Base-by-base conservation (phyloP, 2,797 vertebrate species). In the Enteromius radiatus region DNA sequence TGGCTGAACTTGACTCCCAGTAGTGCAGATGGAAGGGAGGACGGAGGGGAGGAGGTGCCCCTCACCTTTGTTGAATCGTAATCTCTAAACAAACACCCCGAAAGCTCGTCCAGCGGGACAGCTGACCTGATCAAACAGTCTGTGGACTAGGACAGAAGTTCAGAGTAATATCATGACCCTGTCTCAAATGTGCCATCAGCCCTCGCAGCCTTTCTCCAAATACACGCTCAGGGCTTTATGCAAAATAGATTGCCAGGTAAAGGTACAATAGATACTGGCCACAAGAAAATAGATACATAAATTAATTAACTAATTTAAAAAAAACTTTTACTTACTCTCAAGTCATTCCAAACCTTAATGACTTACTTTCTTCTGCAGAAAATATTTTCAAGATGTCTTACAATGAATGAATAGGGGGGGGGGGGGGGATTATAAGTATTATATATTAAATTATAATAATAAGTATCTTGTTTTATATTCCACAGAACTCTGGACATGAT, bases 1-100 rank as follows among this genome's bases (percentile, higher is more conserved):
- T 90, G 90, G 90, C 89, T 95, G 94, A 95, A 95, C 94, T 95
- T 95, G 94, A 95, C 94, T 94, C 92, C 86, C 87, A 90, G 87
- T 49, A 83, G 84, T 91, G 88, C 93, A 94, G 92, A 94, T 93
- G 93, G 92, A 89, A 89, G 86, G 89, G 89, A 90, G 90, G 89
- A 88, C n/a, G 10, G 56, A 11, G 19, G 75, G 82, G 31, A 56
- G 31, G 15, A 28, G 56, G 70, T 73, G 38, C 84, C 92, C 88
- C 84, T 93, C 90, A 94, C 92, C 93, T 92, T 89, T 88, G 84
- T 83, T 93, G 91, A 94, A 93, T 93, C 89, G 86, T 89, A 87
- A 86, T 88, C 81, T 76, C 87, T 36, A 86, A 81, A 78, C 80
- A 82, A 81, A 86, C 83, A 86, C 82, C 61, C 14, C 17, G 33